Evolutionary conservation across 2,797 vertebrate species (phyloP).

Genomic region (Petrocephalus sullivani): DNA sequence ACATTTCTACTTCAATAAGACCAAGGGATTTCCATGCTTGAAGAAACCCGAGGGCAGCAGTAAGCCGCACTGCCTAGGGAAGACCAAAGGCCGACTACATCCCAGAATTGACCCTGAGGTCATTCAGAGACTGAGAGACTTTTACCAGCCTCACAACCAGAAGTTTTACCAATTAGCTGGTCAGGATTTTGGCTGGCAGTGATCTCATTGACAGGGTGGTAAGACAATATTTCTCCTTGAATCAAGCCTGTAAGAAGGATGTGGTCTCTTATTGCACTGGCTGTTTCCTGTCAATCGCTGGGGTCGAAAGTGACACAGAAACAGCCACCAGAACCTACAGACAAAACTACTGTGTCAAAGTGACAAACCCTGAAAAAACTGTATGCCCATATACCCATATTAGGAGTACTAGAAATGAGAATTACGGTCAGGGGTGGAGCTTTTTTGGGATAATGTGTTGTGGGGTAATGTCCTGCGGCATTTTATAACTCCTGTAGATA

Average conservation of each 20-base stretch:
- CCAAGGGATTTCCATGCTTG: slow-evolving; percentile 74
- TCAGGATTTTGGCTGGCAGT: slow-evolving; percentile 73
- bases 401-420: not conserved
- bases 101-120: slow-evolving; percentile 58
- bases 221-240: not conserved
- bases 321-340: not conserved
- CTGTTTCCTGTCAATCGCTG: not conserved
- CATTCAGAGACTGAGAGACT: slow-evolving; percentile 63
- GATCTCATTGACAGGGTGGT: slow-evolving; percentile 17
- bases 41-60: slow-evolving; percentile 74
- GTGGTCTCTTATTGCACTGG: not conserved
- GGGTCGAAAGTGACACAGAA: not conserved
- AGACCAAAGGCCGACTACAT: slow-evolving; percentile 69
- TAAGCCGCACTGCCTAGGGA: slow-evolving; percentile 71
- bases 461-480: not conserved
- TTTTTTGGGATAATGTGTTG: not conserved
- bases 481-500: not conserved
- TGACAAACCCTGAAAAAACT: not conserved
- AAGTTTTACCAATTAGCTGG: slow-evolving; percentile 70
- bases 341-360: not conserved
- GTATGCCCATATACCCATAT: not conserved
- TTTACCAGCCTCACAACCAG: slow-evolving; percentile 69
- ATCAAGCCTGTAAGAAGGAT: not conserved
- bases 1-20: slow-evolving; percentile 78
- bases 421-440: not conserved